These are phyloP conservation scores for Nibea coibor DNA, from an alignment of 2,113 vertebrate species.

Conservation along the genomic window DNA sequence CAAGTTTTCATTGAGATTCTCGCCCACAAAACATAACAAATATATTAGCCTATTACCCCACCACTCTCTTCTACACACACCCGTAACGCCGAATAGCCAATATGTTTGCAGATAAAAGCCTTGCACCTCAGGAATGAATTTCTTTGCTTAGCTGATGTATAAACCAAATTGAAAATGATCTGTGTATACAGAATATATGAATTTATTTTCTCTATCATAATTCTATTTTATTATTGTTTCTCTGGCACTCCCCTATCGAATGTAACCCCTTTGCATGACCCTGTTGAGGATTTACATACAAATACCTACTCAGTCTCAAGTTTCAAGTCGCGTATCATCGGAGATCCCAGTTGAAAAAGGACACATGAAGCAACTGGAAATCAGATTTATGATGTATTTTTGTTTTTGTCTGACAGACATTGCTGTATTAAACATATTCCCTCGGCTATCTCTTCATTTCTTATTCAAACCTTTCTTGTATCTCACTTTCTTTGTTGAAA, in stretches of 20 bases:
- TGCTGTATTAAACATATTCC: conserved; percentile 56
- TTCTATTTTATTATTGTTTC: conserved; percentile 81
- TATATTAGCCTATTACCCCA: not conserved
- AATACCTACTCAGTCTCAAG: conserved; percentile 2
- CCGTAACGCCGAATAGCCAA: conserved; percentile 28
- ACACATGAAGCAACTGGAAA: conserved; percentile 45
- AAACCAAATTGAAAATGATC: conserved; percentile 62
- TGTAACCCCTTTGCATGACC: conserved; percentile 55
- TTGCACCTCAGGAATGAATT: conserved; percentile 79
- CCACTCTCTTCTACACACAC: not conserved
- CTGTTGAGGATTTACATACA: conserved; percentile 27
- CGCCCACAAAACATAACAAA: conserved; percentile 8
- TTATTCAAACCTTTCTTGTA: conserved; percentile 22
- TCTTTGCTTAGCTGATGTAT: conserved; percentile 63
- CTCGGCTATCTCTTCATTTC: conserved; percentile 21
- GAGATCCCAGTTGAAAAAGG: conserved; percentile 45
- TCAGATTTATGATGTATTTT: conserved; percentile 38
- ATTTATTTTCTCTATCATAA: conserved; percentile 79
- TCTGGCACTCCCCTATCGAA: conserved; percentile 66
- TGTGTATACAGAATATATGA: conserved; percentile 66
- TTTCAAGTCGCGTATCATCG: conserved; percentile 11
- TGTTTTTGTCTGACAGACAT: conserved; percentile 59
- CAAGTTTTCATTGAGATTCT: not conserved
- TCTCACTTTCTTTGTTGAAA: conserved; percentile 32
- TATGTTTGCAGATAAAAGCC: conserved; percentile 31